Percentiles rank a stretch among this genome's conserved stretches.
Conservation (phyloP, 1,140 invertebrate genomes). For the Platyscapa corneri region DNA sequence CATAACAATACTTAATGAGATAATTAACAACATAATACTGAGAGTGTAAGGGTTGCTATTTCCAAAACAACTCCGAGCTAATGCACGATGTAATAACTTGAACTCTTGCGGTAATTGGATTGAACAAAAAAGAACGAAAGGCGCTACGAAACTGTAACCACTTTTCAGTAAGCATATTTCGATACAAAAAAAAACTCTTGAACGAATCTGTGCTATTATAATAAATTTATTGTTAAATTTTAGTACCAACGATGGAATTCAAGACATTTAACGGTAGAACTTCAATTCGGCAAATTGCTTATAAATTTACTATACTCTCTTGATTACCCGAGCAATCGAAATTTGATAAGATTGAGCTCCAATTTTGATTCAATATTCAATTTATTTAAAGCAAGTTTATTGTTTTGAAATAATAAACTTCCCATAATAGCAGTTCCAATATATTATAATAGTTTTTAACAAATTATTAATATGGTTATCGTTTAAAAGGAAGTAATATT, state of each 20-base stretch:
- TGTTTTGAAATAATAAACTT: neutral
- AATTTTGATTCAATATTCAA: neutral
- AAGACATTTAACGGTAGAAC: neutral
- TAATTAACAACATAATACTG: neutral
- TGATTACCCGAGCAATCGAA: neutral
- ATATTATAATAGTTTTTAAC: neutral
- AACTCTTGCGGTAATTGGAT: slow-evolving; percentile 17
- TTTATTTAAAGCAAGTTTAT: neutral
- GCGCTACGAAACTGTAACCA: neutral
- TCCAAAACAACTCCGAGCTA: neutral
- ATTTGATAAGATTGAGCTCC: neutral
- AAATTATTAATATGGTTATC: no score
- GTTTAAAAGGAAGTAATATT: no score
- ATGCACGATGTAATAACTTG: neutral
- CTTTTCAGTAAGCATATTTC: neutral
- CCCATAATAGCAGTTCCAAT: neutral
- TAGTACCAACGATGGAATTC: neutral
- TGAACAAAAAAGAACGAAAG: neutral
- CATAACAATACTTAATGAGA: slow-evolving; percentile 20
- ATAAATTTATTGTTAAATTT: slow-evolving; percentile 23
- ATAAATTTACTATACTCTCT: neutral
- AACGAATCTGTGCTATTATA: neutral
- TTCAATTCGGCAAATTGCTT: neutral
- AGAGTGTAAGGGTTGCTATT: neutral
- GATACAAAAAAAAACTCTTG: neutral